Evolutionary conservation across 2,797 vertebrate genomes (phyloP), one percentile per base, ranked within the genome.

Genomic region (Heliangelus exortis): DNA sequence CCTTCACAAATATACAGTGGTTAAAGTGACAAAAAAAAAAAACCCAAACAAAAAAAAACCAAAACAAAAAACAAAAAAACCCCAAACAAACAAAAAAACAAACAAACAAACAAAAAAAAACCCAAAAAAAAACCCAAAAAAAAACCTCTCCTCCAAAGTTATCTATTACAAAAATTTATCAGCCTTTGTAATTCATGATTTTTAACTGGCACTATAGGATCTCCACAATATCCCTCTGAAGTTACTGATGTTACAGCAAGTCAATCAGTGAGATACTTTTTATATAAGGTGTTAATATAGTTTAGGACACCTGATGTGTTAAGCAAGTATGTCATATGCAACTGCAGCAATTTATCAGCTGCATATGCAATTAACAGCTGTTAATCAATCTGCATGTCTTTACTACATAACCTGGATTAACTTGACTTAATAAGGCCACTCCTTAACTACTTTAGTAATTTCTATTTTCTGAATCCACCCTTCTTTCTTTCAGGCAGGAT

Each of bases 401-500:
- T 91, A 85, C 59, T 47, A 73, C 51, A 86, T 39, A 92, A 65
- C 28, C 62, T 68, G 41, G 31, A 89, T 54, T 83, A 75, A 76
- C 15, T 67, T 36, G 18, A 67, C 61, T 87, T 89, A 86, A 68
- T 36, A 86, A 65, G 31, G 88, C 74, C 77, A 84, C 63, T 93
- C 87, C 77, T 91, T 89, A 93, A 89, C 43, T 75, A 51, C 54
- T 58, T 59, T 45, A 92, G 7, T 50, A 94, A 87, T 41, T 89
- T 36, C 53, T 69, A 39, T 82, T 45, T 54, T 88, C 23, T 74
- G 41, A 92, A 87, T 67, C 69, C 74, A 92, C 71, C 72, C 72
- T 83, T 75, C 74, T 71, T 79, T 72, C 67, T 66, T 87, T 84
- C 54, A 39, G 74, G 28, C 57, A 72, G 51, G 34, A 58, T 21